Evolutionary conservation across 2,113 vertebrate species (phyloP).

Genomic region (Noctilio leporinus): DNA sequence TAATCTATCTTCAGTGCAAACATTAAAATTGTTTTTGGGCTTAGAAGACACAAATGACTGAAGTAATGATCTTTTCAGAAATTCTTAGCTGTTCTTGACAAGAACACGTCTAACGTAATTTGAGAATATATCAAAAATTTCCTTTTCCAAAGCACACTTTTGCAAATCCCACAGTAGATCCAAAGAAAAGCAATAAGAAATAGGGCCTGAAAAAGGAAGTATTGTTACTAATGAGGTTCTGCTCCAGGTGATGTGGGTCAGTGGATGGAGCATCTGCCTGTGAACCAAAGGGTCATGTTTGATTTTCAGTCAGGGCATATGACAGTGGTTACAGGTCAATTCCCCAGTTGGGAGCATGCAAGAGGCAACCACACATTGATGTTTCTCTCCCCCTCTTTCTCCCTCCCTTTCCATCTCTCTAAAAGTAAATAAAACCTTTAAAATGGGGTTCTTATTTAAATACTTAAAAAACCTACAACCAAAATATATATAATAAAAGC

Average conservation of each 20-base stretch:
- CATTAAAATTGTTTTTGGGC: not conserved
- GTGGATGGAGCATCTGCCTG: too few species aligned
- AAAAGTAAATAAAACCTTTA: too few species aligned
- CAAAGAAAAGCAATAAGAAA: not conserved
- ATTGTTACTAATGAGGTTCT: not conserved
- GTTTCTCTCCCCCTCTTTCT: too few species aligned
- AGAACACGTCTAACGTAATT: not conserved
- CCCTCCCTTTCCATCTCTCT: too few species aligned
- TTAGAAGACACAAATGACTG: conserved; percentile 8
- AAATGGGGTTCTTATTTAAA: not conserved
- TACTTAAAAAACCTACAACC: not conserved
- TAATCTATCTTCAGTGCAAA: not conserved
- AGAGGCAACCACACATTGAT: too few species aligned
- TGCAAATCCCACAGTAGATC: not conserved
- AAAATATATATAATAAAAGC: not conserved
- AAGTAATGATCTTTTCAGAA: not conserved
- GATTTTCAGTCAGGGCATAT: too few species aligned
- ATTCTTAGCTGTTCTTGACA: conserved; percentile 22
- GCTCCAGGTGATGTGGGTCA: too few species aligned
- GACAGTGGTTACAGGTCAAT: too few species aligned
- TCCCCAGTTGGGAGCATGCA: too few species aligned
- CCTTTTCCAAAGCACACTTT: conserved; percentile 46
- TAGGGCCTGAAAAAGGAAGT: not conserved
- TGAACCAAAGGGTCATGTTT: too few species aligned
- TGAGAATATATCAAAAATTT: conserved; percentile 28